Base-by-base conservation (phyloP, 2,797 vertebrate genomes). In the Sphenopsis melanotis region DNA sequence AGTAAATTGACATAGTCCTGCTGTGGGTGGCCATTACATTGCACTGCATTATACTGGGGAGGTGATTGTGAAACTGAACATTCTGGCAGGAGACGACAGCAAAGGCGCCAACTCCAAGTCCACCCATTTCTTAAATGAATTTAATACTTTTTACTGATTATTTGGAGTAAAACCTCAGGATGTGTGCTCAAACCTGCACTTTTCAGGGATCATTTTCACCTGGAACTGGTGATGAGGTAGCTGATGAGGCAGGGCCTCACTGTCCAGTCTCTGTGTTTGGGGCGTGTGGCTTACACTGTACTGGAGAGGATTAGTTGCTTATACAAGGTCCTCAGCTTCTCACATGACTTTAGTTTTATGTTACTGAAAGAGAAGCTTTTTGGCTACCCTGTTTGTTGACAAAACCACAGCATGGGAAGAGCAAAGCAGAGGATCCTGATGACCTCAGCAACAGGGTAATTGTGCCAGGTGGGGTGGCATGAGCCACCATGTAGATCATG, bases 211-310 rank as follows among this genome's bases (percentile, higher is more conserved):
- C 37, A 42, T 19, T 44, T 47, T 49, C 37, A 61, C 23, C 26
- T 37, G 18, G 50, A 66, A 59, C 5, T 68, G 60, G 64, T 0
- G 4, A 66, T 11, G 29, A 42, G 26, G 29, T 20, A 81, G 18
- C 21, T 77, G 34, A 50, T 77, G 34, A 50, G 65, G 30, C 6
- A 52, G 32, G 0, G 1, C 56, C 20, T 68, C 27, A 11, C 20
- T 56, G 5, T 21, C 6, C n/a, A 29, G 15, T 18, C 19, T 49
- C 47, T 26, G 1, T 4, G 1, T 70, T 22, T 36, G 34, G 2
- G 8, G 8, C 4, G 2, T 39, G 69, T 2, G 2, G 10, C 21
- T 64, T 44, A 41, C 11, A 24, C 19, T 2, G 1, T 19, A 6
- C 26, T 32, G 29, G 19, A 42, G 57, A 49, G 4, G 3, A 53